Conservation (phyloP, 2,113 vertebrate genomes). For the Ceratotherium simum region DNA sequence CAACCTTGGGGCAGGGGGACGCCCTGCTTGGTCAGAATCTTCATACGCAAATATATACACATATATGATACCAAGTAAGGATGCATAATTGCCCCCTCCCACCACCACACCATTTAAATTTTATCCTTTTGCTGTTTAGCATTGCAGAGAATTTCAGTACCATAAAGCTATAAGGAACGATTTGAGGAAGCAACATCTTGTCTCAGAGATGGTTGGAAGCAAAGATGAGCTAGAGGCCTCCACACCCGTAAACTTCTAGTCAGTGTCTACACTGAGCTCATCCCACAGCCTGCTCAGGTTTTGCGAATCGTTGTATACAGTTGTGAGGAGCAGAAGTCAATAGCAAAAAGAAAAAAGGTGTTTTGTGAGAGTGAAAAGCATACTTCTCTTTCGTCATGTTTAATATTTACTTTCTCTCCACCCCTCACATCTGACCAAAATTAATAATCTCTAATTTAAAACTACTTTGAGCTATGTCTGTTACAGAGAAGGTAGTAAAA, state of each 20-base stretch:
- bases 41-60: not conserved
- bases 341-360: not conserved
- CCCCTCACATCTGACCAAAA: not conserved
- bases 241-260: accelerated
- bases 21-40: not conserved
- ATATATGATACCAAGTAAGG: not conserved
- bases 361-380: not conserved
- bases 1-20: not conserved
- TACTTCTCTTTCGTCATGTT: not conserved
- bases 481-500: not conserved
- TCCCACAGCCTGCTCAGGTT: not conserved
- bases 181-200: not conserved
- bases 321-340: not conserved
- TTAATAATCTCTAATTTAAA: not conserved
- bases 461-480: not conserved
- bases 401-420: not conserved
- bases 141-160: not conserved
- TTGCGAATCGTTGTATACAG: not conserved
- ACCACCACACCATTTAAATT: not conserved
- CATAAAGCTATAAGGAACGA: not conserved
- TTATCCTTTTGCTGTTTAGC: not conserved
- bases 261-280: not conserved
- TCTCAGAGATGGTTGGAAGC: not conserved
- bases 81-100: not conserved
- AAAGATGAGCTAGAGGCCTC: not conserved